Conservation (phyloP, 2,113 vertebrate species). For the Zapus hudsonius region DNA sequence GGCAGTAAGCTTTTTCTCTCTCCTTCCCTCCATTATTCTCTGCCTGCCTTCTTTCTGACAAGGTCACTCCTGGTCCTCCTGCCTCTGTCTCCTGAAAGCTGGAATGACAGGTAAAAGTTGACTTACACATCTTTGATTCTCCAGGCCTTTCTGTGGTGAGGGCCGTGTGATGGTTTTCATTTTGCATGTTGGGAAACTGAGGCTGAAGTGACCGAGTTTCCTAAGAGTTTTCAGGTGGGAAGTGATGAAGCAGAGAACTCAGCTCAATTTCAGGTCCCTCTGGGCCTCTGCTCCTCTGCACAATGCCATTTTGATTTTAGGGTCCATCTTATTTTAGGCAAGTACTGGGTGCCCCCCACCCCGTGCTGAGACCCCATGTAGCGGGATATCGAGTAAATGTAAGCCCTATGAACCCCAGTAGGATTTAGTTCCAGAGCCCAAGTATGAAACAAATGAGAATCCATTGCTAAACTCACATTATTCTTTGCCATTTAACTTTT, state of each 20-base stretch:
- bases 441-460: not conserved
- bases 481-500: not conserved
- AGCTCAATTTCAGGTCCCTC: not conserved
- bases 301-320: not conserved
- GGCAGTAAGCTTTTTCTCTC: accelerated
- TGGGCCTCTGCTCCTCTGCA: not conserved
- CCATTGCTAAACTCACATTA: not conserved
- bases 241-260: not conserved
- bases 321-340: not conserved
- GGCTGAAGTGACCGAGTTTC: not conserved
- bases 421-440: conserved; percentile 13
- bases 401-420: not conserved
- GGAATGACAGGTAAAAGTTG: not conserved
- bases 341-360: not conserved
- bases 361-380: not conserved
- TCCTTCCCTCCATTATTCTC: not conserved
- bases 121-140: not conserved
- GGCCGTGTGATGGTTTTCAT: not conserved
- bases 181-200: not conserved
- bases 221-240: not conserved
- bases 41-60: not conserved
- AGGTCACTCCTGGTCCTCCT: not conserved
- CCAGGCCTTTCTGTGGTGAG: not conserved
- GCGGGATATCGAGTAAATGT: not conserved
- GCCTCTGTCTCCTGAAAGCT: not conserved